Conservation (phyloP, 2,797 vertebrate species). For the Amniataba percoides region DNA sequence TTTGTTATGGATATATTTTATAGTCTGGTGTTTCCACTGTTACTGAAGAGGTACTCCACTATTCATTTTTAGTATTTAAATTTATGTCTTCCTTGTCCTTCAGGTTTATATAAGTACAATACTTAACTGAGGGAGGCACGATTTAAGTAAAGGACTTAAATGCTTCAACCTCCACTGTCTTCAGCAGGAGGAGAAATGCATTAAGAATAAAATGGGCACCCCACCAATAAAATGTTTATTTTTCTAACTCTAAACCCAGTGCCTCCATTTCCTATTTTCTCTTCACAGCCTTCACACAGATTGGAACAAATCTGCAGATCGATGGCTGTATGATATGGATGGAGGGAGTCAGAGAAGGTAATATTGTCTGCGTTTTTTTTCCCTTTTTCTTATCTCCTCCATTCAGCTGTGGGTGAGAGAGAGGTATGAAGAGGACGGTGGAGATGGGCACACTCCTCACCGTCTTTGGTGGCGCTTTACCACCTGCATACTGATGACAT, state of each 20-base stretch:
- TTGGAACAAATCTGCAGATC: conserved; percentile 62
- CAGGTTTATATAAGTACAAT: background rate
- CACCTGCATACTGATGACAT: conserved; percentile 79
- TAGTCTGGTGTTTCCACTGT: background rate
- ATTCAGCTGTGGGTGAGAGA: conserved; percentile 72
- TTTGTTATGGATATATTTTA: background rate
- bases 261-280: conserved; percentile 53
- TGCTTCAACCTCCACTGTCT: background rate
- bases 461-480: conserved; percentile 63
- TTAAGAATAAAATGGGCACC: conserved; percentile 21
- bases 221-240: conserved; percentile 20
- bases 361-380: conserved; percentile 45
- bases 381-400: conserved; percentile 77
- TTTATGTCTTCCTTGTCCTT: background rate
- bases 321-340: conserved; percentile 61
- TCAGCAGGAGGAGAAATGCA: background rate
- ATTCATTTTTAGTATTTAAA: background rate
- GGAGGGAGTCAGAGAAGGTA: conserved; percentile 46
- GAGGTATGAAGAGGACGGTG: conserved; percentile 22
- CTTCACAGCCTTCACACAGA: conserved; percentile 39
- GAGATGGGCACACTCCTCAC: conserved; percentile 48
- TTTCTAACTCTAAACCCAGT: conserved; percentile 32
- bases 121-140: background rate
- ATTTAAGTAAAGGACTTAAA: background rate
- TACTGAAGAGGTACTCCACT: background rate